Evolutionary conservation across 2,113 vertebrate genomes (phyloP).

Genomic region (Callithrix jacchus): DNA sequence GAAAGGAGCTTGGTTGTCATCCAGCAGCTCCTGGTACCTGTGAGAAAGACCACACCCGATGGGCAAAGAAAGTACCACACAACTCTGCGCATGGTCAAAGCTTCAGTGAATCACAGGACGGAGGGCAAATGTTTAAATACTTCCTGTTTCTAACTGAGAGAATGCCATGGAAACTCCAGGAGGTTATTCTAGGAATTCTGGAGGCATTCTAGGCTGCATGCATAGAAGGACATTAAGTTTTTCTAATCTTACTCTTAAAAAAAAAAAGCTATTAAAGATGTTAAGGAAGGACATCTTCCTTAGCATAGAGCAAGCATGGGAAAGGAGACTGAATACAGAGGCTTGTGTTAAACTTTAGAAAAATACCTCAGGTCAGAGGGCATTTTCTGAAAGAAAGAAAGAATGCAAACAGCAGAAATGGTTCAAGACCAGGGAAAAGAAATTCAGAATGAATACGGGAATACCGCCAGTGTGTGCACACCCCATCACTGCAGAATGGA

Average conservation of each 20-base stretch:
- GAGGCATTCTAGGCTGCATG: not conserved
- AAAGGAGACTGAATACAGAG: not conserved
- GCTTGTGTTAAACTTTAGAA: not conserved
- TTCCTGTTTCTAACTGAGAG: not conserved
- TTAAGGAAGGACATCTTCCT: not conserved
- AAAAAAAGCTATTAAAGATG: not conserved
- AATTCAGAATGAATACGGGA: not conserved
- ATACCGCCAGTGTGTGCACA: not conserved
- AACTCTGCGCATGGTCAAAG: fast-evolving
- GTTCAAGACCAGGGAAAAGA: not conserved
- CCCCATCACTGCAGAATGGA: not conserved
- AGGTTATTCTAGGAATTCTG: not conserved
- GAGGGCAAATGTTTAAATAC: not conserved
- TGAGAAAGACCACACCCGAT: not conserved
- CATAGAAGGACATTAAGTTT: not conserved
- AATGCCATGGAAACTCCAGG: not conserved
- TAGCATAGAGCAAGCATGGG: not conserved
- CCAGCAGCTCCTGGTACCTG: slow-evolving; percentile 93
- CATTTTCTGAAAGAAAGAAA: slow-evolving; percentile 21
- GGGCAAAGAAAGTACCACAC: not conserved
- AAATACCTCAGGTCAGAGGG: not conserved
- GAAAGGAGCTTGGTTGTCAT: slow-evolving; percentile 93
- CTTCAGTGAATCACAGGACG: not conserved
- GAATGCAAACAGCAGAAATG: not conserved
- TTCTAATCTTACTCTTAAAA: not conserved